These are phyloP conservation scores for Pristionchus pacificus DNA, from an alignment of 1,140 invertebrate genomes.

Conservation along the genomic window DNA sequence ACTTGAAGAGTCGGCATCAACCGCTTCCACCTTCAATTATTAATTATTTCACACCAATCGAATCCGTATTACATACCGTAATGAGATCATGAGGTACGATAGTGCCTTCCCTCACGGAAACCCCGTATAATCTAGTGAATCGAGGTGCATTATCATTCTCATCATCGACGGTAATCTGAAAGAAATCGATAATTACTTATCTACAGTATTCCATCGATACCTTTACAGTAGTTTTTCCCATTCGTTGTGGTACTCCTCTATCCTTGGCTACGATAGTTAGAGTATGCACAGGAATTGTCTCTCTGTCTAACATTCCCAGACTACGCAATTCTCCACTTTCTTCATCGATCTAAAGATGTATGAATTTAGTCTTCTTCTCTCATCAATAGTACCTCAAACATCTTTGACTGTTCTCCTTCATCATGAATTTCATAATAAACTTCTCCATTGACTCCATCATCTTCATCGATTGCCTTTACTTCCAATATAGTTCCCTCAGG, in stretches of 20 bases:
- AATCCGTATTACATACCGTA: background rate
- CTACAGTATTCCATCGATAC: no score
- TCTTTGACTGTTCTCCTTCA: no score
- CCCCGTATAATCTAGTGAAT: constrained; percentile 84
- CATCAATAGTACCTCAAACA: no score
- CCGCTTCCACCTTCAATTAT: background rate
- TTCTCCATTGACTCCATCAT: background rate
- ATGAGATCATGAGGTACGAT: background rate
- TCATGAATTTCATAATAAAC: background rate
- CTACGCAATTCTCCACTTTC: background rate
- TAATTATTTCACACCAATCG: background rate
- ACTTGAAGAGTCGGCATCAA: background rate
- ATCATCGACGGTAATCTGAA: constrained; percentile 72
- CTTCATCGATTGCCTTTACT: background rate
- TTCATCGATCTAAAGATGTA: background rate
- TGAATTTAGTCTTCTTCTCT: no score
- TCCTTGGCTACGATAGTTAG: background rate
- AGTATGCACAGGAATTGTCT: background rate
- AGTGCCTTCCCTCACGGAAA: constrained; percentile 85
- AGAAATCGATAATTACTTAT: background rate
- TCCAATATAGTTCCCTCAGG: background rate
- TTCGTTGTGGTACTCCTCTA: background rate
- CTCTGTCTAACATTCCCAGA: background rate
- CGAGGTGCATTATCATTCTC: constrained; percentile 91
- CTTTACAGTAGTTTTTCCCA: background rate